A percentile compares a stretch with the other conserved stretches of the same genome.
Conservation (phyloP, 1,140 invertebrate genomes). For the Nymphalis io region DNA sequence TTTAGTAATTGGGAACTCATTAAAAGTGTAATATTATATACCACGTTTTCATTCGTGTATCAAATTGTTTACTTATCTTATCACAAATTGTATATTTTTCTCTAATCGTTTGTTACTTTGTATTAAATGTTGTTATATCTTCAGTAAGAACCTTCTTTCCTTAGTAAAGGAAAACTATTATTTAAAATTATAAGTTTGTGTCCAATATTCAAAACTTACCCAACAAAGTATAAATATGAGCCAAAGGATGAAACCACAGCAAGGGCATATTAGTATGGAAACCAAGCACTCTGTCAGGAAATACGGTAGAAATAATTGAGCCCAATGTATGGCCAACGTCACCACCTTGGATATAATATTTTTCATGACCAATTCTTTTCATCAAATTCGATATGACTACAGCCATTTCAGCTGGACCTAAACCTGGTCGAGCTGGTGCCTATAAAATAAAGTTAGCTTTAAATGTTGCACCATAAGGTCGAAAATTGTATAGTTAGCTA, state of each 20-base stretch:
- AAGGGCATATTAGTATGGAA: conserved; percentile 72
- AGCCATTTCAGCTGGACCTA: conserved; percentile 84
- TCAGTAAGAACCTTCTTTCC: background rate
- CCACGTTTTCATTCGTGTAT: too few relatives aligned
- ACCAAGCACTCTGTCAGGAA: conserved; percentile 86
- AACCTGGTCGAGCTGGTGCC: conserved; percentile 82
- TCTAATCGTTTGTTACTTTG: too few relatives aligned
- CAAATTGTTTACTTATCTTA: too few relatives aligned
- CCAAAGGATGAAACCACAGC: conserved; percentile 40
- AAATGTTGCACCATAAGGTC: background rate
- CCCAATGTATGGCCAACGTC: conserved; percentile 88
- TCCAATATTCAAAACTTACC: conserved; percentile 37
- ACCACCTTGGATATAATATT: conserved; percentile 92
- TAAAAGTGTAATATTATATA: too few relatives aligned
- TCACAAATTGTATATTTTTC: too few relatives aligned
- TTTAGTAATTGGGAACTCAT: too few relatives aligned
- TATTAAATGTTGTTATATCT: too few relatives aligned
- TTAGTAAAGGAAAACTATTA: too few relatives aligned
- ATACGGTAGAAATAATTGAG: conserved; percentile 83
- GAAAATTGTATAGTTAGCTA: too few relatives aligned
- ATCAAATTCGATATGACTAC: conserved; percentile 91
- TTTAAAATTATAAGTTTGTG: background rate
- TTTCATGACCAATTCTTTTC: conserved; percentile 86
- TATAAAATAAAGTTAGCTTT: conserved; percentile 36
- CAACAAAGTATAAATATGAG: conserved; percentile 40